Base-by-base conservation (phyloP, 2,797 vertebrate species). In the Margarornis squamiger region DNA sequence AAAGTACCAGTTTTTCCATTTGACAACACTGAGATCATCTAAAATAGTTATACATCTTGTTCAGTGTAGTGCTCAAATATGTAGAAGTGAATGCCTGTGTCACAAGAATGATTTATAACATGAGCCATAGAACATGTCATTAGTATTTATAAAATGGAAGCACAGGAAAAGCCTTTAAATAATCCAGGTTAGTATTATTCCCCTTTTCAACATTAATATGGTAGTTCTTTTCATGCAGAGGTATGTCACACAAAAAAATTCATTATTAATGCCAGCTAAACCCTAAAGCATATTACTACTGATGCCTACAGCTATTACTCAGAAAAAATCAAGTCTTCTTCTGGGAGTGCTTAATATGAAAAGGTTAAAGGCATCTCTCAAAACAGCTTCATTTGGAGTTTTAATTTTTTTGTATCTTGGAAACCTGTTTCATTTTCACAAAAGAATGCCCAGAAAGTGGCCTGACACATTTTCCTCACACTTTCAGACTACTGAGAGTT, bases 391-490 rank as follows among this genome's bases (percentile, higher is more conserved):
- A 68, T 78, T 70, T 67, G 10, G 5, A n/a, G 45, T 90, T 45
- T 67, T 86, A 59, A 65, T 84, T 86, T 90, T 81, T 80, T 90
- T 52, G 2, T 49, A 8, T 36, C 70, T 77, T 61, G 59, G 80
- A 91, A 92, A 86, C 80, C 34, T 80, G 39, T 76, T 91, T 92
- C 38, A 77, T 89, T 96, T 88, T 86, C 75, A 88, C 45, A 51
- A 73, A 90, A 83, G 26, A 23, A 71, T 58, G 39, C 24, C 49
- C 70, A 86, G 38, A 93, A 66, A 85, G 59, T 61, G 21, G 17
- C 48, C 45, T 5, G 7, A 76, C 74, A 81, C 55, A 74, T 92
- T 88, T 91, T 76, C 23, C 41, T 96, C 66, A 67, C 70, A 43
- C 59, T 86, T 90, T 52, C 66, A 94, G 76, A 27, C 62, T 81